Base-by-base conservation (phyloP, 92 coral and sea anemone genomes). In the Epizoanthus scotinus region DNA sequence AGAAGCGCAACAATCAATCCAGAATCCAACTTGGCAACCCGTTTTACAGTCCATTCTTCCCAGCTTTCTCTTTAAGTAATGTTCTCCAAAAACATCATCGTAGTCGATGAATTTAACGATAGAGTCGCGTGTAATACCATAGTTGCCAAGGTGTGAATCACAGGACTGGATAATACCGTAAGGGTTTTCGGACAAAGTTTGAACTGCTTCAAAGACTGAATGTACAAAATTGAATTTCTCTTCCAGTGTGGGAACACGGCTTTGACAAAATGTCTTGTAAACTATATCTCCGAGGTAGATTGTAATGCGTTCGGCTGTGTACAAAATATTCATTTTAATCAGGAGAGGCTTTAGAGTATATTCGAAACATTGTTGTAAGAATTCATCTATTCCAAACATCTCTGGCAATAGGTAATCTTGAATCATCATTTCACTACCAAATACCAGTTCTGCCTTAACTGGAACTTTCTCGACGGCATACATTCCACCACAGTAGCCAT, bases 401-500 rank as follows among this genome's bases (percentile, higher is more conserved):
- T 78, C 85, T 25, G 95, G 92, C 15, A 91, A 53, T 2, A 75
- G 7, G 5, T 89, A 20, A 15, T 91, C 92, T 17, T 42, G 8
- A 6, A 88, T 66, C 0, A 17, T 26, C 90, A 81, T 81, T 28
- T 40, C 20, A 25, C 36, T 24, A 22, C 95, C 95, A 71, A 71
- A 91, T 17, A 83, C 57, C 6, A 36, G 55, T 5, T 84, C 79
- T 3, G 88, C 95, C 29, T 86, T 53, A 2, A 57, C 70, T 18
- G 95, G 84, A 2, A 91, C 26, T 19, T 81, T 83, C 57, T 91
- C 95, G 5, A 84, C 84, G 18, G 79, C 84, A 71, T 91, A 91
- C 58, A 91, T 4, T 6, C 66, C 67, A 19, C 95, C 95, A 63
- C 95, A 91, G 42, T 86, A 91, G 59, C 95, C 95, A 86, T 83